phyloP scores from a whole-genome alignment of 1,140 invertebrate species.

The Dryas iulia region DNA sequence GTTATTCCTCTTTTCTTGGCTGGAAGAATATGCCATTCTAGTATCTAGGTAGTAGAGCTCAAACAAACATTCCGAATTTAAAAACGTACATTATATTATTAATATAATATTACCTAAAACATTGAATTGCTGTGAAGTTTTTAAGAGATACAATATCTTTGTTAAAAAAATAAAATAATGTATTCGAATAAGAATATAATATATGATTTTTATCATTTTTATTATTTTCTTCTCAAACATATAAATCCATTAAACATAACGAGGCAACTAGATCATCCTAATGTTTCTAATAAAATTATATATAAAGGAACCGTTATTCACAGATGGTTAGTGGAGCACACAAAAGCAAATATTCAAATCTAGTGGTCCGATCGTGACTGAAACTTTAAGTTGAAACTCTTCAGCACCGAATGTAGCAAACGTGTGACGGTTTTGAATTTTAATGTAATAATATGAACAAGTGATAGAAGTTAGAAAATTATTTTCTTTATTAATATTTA shows the following conservation, averaged over 20 bases:
- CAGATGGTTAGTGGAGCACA: constrained; percentile 26
- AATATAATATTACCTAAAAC: no score
- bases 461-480: background rate
- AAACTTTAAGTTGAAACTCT: constrained; percentile 21
- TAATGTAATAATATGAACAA: background rate
- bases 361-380: constrained; percentile 32
- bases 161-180: background rate
- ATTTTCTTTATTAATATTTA: no score
- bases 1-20: no score
- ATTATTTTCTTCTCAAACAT: background rate
- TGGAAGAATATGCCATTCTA: no score
- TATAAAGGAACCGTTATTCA: constrained; percentile 20
- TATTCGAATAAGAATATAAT: no score
- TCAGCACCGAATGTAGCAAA: constrained; percentile 2
- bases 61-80: no score
- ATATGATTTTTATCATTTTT: no score
- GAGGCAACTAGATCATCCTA: background rate
- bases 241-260: background rate
- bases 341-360: constrained; percentile 28
- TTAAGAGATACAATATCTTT: no score
- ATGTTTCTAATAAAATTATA: constrained; percentile 11
- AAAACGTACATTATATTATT: no score
- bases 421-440: constrained; percentile 11
- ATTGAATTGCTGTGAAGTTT: no score
- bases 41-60: no score